Conservation (phyloP, 2,113 vertebrate genomes). For the Formicarius rufipectus region DNA sequence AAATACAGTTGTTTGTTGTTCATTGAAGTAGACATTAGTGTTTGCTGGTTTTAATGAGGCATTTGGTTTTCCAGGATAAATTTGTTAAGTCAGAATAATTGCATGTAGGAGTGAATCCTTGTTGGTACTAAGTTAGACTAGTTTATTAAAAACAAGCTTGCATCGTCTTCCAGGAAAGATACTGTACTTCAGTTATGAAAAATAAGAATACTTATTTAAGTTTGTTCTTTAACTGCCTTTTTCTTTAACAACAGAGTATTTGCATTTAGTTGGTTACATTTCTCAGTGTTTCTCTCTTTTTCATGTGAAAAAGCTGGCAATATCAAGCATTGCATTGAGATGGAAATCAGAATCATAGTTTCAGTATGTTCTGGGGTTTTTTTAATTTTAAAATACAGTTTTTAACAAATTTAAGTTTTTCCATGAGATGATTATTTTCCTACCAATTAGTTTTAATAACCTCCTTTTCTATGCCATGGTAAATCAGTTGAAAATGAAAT, state of each 20-base stretch:
- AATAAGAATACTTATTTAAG: background rate
- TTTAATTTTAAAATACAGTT: background rate
- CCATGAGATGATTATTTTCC: background rate
- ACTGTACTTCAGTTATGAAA: background rate
- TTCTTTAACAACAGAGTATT: background rate
- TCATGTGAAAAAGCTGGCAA: background rate
- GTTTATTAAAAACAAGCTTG: background rate
- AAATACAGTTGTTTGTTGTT: background rate
- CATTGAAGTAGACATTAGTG: background rate
- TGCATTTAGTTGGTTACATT: background rate
- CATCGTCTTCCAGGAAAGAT: background rate
- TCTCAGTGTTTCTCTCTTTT: background rate
- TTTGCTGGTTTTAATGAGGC: background rate
- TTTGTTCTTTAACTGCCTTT: background rate
- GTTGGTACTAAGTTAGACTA: background rate
- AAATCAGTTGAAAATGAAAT: background rate
- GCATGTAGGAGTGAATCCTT: background rate
- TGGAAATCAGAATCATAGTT: background rate
- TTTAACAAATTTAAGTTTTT: background rate
- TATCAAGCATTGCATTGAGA: background rate
- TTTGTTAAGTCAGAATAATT: background rate
- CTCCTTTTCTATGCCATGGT: background rate
- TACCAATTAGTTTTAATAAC: background rate
- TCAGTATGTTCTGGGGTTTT: background rate
- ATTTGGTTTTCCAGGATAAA: background rate